phyloP scores from a whole-genome alignment of 2,888 invertebrate genomes.

The Flexamia atlantica region DNA sequence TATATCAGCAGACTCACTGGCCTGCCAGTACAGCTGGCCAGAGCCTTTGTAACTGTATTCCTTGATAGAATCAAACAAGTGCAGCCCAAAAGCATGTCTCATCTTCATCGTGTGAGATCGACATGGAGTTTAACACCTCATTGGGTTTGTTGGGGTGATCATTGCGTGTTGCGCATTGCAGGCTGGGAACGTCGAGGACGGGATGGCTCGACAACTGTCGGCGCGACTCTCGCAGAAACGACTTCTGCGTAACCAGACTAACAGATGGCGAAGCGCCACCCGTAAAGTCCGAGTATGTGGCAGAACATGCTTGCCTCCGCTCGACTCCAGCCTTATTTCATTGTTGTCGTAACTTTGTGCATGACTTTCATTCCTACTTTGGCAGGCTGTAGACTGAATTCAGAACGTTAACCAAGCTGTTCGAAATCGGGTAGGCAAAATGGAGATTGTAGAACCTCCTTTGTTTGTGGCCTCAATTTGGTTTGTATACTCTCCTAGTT shows the following conservation, averaged over 20 bases:
- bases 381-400: neutral
- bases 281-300: slow-evolving; percentile 87
- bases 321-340: neutral
- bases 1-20: too few species aligned
- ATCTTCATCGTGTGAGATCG: too few species aligned
- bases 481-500: too few species aligned
- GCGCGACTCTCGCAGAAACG: slow-evolving; percentile 80
- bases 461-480: too few species aligned
- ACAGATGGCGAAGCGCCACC: slow-evolving; percentile 83
- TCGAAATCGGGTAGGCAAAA: too few species aligned
- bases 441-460: too few species aligned
- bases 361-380: slow-evolving; percentile 47
- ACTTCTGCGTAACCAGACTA: slow-evolving; percentile 75
- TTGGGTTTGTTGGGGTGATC: neutral
- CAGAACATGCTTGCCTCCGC: slow-evolving; percentile 3
- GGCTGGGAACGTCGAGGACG: slow-evolving; percentile 72
- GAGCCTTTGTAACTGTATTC: too few species aligned
- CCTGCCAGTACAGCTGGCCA: too few species aligned
- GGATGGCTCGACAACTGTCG: slow-evolving; percentile 82
- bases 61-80: too few species aligned
- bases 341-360: slow-evolving; percentile 33
- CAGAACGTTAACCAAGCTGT: too few species aligned
- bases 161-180: slow-evolving; percentile 61
- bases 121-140: too few species aligned
- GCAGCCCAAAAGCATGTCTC: too few species aligned